These are phyloP conservation scores for Sigmodon hispidus DNA, from an alignment of 2,113 vertebrate genomes.

Conservation along the genomic window DNA sequence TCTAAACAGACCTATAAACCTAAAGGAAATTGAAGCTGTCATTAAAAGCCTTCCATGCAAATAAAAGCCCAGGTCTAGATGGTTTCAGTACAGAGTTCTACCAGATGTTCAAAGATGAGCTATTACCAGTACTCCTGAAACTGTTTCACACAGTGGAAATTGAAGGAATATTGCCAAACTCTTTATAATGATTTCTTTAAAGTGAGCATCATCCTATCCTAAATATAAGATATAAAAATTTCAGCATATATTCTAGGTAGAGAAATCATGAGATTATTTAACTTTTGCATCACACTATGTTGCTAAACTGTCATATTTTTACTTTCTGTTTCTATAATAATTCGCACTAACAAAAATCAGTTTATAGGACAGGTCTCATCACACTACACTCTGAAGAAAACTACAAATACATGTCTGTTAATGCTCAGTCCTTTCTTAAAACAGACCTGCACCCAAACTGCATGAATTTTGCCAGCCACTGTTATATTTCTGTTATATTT, in stretches of 20 bases:
- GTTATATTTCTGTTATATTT: not conserved
- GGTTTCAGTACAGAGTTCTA: too few species aligned
- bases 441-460: not conserved
- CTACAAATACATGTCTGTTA: not conserved
- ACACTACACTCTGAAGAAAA: not conserved
- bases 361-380: not conserved
- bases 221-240: not conserved
- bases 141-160: too few species aligned
- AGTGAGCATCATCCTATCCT: not conserved
- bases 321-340: not conserved
- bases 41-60: too few species aligned
- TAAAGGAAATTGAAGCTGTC: too few species aligned
- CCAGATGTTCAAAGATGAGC: too few species aligned
- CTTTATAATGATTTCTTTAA: too few species aligned
- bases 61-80: too few species aligned
- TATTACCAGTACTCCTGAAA: too few species aligned
- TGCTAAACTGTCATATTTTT: not conserved
- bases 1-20: too few species aligned
- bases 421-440: not conserved
- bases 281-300: not conserved
- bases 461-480: too few species aligned
- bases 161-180: too few species aligned
- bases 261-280: not conserved
- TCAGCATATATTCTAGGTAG: not conserved
- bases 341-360: not conserved